Percentiles rank a stretch among this genome's conserved stretches.
phyloP scores from a whole-genome alignment of 2,888 invertebrate genomes.

The Abrostola tripartita region DNA sequence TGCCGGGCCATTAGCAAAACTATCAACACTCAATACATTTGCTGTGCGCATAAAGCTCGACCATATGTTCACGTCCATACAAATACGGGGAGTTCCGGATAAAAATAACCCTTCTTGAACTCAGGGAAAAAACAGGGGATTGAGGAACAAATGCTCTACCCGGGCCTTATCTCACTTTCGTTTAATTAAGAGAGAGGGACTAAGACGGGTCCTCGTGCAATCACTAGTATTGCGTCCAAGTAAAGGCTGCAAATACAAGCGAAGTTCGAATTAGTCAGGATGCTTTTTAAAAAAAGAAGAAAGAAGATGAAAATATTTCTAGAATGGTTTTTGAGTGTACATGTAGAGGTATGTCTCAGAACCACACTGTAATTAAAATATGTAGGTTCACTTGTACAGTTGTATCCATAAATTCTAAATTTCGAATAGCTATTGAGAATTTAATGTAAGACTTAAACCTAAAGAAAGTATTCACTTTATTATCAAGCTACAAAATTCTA shows the following conservation, averaged over 20 bases:
- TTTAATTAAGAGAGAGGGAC: slow-evolving; percentile 52
- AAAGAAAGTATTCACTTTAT: no score
- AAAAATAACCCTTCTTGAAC: slow-evolving; percentile 39
- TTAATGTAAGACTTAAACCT: no score
- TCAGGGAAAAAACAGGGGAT: slow-evolving; percentile 27
- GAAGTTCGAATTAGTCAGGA: slow-evolving; percentile 14
- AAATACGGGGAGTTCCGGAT: slow-evolving; percentile 23
- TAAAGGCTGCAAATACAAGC: slow-evolving; percentile 22
- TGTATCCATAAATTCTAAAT: no score
- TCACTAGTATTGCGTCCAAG: slow-evolving; percentile 40
- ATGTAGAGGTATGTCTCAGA: no score
- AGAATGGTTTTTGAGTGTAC: no score
- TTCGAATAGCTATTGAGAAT: no score
- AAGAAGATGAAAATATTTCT: no score
- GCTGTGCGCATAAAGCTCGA: slow-evolving; percentile 15
- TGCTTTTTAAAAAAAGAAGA: slow-evolving; percentile 4
- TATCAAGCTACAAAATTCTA: no score
- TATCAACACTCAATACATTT: slow-evolving; percentile 51
- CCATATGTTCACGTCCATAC: slow-evolving; percentile 21
- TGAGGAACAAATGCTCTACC: slow-evolving; percentile 47
- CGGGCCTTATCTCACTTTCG: slow-evolving; percentile 46
- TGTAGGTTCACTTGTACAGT: no score
- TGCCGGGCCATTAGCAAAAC: slow-evolving; percentile 39
- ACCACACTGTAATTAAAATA: no score
- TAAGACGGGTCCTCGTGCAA: slow-evolving; percentile 29